Conservation (phyloP, 2,797 vertebrate genomes). For the Trematocara caparti region DNA sequence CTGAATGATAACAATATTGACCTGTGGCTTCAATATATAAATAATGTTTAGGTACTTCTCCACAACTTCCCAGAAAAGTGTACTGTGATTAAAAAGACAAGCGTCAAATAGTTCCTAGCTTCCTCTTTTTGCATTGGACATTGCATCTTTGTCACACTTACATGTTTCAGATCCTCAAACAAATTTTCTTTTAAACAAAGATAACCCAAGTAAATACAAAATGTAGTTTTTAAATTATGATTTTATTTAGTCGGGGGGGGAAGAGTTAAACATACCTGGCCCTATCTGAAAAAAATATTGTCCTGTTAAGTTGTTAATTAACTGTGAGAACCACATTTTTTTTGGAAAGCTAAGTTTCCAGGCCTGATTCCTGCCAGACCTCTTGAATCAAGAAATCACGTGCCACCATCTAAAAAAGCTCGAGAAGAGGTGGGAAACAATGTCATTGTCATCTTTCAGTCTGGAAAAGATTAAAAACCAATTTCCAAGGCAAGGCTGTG, state of each 20-base stretch:
- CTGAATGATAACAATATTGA: background rate
- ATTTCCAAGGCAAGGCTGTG: background rate
- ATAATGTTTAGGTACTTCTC: background rate
- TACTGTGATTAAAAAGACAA: background rate
- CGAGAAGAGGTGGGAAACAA: background rate
- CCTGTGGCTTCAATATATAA: background rate
- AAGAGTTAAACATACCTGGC: background rate
- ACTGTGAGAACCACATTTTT: background rate
- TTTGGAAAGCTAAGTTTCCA: background rate
- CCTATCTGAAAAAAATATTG: accelerated
- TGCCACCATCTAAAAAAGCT: background rate
- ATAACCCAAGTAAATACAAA: background rate
- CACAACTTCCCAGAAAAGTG: background rate
- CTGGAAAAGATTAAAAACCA: background rate
- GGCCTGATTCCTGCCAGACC: background rate
- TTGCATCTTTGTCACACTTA: background rate
- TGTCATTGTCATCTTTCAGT: background rate
- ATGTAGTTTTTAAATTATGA: background rate
- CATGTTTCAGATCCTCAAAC: background rate
- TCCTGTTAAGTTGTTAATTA: background rate
- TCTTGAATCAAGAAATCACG: background rate
- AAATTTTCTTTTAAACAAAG: background rate
- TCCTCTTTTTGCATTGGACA: background rate
- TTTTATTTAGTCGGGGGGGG: accelerated
- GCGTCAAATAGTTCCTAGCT: background rate